These are phyloP conservation scores for Crossaster papposus DNA, from an alignment of 53 echinoderm and acorn worm genomes.

Conservation along the genomic window DNA sequence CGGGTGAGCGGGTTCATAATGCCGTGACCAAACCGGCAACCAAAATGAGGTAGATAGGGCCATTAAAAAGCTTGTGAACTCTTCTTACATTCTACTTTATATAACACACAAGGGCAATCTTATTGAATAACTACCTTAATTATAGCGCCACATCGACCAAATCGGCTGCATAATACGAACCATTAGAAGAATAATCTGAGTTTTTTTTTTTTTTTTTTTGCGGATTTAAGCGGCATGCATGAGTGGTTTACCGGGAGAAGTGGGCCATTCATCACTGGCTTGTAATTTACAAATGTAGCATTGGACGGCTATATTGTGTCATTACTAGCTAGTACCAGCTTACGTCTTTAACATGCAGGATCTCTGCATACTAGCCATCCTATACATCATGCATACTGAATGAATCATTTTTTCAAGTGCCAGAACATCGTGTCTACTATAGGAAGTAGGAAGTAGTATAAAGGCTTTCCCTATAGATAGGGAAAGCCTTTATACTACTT, in stretches of 20 bases:
- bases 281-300: constrained; percentile 14
- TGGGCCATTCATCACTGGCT: constrained; percentile 17
- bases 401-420: neutral
- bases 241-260: constrained; percentile 11
- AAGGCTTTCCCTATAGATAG: no score
- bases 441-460: neutral
- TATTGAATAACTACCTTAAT: constrained; percentile 32
- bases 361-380: no score
- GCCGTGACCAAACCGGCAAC: constrained; percentile 7
- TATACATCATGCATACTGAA: no score
- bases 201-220: neutral
- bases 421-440: neutral
- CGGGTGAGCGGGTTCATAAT: constrained; percentile 7
- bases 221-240: neutral
- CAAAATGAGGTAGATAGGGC: neutral
- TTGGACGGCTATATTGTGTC: neutral
- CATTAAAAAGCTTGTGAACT: neutral
- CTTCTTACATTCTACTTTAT: neutral
- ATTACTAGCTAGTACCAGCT: neutral
- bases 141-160: constrained; percentile 29
- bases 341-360: no score
- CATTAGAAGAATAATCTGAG: constrained; percentile 1
- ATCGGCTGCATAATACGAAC: neutral
- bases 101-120: constrained; percentile 28
- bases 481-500: no score